These are phyloP conservation scores for Drosophila mettleri DNA, from an alignment of 2,888 invertebrate species.

Conservation along the genomic window DNA sequence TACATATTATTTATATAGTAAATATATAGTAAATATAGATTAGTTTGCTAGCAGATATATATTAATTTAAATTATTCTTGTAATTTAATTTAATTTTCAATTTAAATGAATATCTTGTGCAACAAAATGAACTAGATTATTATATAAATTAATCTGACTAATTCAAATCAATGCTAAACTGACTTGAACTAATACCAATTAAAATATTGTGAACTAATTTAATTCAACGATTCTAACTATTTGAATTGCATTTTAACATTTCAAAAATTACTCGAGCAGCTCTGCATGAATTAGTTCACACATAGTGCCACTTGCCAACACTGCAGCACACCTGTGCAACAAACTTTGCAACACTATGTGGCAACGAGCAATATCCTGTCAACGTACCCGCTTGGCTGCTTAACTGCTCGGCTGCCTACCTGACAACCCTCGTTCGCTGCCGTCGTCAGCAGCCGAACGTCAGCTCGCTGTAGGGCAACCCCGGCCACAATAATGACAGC, in stretches of 20 bases:
- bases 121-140: too few relatives aligned
- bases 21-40: too few relatives aligned
- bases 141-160: too few relatives aligned
- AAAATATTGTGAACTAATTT: too few relatives aligned
- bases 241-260: conserved; percentile 28
- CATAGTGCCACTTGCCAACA: conserved; percentile 34
- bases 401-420: conserved; percentile 22
- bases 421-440: conserved; percentile 40
- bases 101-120: too few relatives aligned
- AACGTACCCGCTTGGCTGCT: conserved; percentile 1
- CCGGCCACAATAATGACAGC: conserved; percentile 44
- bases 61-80: too few relatives aligned
- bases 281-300: conserved; percentile 3
- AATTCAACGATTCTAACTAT: conserved; percentile 1
- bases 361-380: neutral
- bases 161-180: too few relatives aligned
- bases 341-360: conserved; percentile 39
- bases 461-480: conserved; percentile 39
- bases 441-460: neutral
- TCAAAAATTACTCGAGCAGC: neutral
- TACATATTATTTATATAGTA: too few relatives aligned
- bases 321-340: conserved; percentile 40
- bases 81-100: too few relatives aligned
- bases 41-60: too few relatives aligned
- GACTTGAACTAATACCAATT: too few relatives aligned